Evolutionary conservation across 2,888 invertebrate genomes (phyloP), one percentile per base, ranked within the genome.

Genomic region (Monochamus alternatus): DNA sequence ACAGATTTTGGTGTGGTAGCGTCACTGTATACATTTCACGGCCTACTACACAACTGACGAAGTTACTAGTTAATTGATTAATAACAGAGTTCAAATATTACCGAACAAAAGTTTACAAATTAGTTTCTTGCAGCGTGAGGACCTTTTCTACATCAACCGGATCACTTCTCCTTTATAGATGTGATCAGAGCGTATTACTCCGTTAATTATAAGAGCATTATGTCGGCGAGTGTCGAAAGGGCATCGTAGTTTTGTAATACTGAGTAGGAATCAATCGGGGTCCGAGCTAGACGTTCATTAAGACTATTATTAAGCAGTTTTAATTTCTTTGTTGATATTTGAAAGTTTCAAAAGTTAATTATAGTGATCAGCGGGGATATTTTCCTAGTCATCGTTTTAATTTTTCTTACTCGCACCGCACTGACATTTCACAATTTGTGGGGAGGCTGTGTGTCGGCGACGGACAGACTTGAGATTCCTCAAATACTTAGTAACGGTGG

Each of bases 331-430:
- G 60, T 60, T 60, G 69, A 60, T 69, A 69, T 69, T 43, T 69
- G 31, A 69, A 62, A 60, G 69, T 73, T 73, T 47, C n/a, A 30
- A 74, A 73, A 75, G 62, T 71, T 76, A 71, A 74, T 76, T 74
- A 77, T 55, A 32, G 64, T 65, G 67, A 79, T 66, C 77, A 77
- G 76, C 77, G 66, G 77, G 77, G 55, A 69, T 43, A 73, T 47
- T 76, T 75, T 79, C 75, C 75, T 43, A 76, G 79, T 77, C 77
- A 77, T 77, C 73, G 73, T 51, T 69, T 75, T 73, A 77, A 69
- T 62, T 69, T 69, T 62, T 59, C 47, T 31, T 51, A 31, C 22
- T 22, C 47, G 51, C 22, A 55, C 55, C 22, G 14, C 55, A n/a
- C 55, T 55, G 55, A 55, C 55, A 55, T 55, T 55, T 55, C 55